A percentile compares a stretch with the other conserved stretches of the same genome.
Conservation (phyloP, 1,140 invertebrate genomes). For the Helicoverpa armigera region DNA sequence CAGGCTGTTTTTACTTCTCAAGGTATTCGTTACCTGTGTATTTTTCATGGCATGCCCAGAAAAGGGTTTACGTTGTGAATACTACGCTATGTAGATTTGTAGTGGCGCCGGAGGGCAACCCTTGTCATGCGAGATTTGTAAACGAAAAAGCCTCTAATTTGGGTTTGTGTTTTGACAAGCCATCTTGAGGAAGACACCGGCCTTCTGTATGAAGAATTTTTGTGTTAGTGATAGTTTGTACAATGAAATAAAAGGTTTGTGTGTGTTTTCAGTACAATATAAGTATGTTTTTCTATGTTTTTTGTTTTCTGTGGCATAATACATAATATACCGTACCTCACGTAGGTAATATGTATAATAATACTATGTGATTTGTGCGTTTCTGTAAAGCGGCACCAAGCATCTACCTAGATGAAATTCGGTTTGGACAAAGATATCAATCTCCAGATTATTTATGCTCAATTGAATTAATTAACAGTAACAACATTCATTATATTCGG, state of each 20-base stretch:
- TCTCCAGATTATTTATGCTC: too few relatives aligned
- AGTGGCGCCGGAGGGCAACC: constrained; percentile 65
- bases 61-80: constrained; percentile 55
- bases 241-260: neutral
- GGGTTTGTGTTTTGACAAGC: constrained; percentile 74
- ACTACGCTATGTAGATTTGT: constrained; percentile 57
- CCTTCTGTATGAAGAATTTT: constrained; percentile 15
- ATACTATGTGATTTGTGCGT: neutral
- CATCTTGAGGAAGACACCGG: constrained; percentile 58
- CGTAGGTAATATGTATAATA: neutral
- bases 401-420: too few relatives aligned
- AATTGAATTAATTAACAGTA: too few relatives aligned
- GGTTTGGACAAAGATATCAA: too few relatives aligned
- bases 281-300: neutral
- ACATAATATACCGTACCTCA: too few relatives aligned
- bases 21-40: constrained; percentile 17
- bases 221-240: constrained; percentile 7
- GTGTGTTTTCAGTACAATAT: neutral
- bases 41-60: constrained; percentile 56
- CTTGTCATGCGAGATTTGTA: constrained; percentile 78
- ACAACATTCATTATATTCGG: too few relatives aligned
- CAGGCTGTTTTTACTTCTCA: neutral
- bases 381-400: too few relatives aligned
- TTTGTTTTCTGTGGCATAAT: too few relatives aligned
- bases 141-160: constrained; percentile 77